Evolutionary conservation across 1,140 invertebrate species (phyloP).

Genomic region (Drosophila ohnishii): DNA sequence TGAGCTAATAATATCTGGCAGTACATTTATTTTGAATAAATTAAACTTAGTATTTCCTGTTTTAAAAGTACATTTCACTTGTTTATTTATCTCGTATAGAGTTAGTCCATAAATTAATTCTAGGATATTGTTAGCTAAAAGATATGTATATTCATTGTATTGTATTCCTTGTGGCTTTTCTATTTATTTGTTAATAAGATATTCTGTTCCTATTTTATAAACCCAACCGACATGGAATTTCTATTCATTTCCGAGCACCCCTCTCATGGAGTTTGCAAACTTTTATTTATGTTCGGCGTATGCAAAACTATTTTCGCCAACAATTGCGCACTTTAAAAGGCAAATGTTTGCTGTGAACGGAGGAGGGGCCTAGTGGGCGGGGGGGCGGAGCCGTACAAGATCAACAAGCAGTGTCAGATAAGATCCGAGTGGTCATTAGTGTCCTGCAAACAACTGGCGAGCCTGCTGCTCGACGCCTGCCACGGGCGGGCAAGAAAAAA

Average conservation of each 20-base stretch:
- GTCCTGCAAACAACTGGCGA: slow-evolving; percentile 68
- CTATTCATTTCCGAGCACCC: background rate
- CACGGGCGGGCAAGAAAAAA: slow-evolving; percentile 28
- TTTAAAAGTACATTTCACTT: background rate
- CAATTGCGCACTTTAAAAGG: slow-evolving; percentile 43
- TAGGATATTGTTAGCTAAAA: background rate
- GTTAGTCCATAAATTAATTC: background rate
- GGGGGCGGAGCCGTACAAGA: slow-evolving; percentile 15
- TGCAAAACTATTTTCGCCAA: slow-evolving; percentile 52
- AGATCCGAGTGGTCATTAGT: slow-evolving; percentile 77
- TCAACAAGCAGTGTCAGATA: slow-evolving; percentile 58
- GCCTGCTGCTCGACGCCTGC: slow-evolving; percentile 30
- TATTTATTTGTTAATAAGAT: background rate
- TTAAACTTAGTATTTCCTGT: background rate
- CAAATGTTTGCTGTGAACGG: slow-evolving; percentile 27
- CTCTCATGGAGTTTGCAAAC: slow-evolving; percentile 2
- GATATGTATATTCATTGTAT: background rate
- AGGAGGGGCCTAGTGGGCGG: background rate
- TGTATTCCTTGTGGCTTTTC: background rate
- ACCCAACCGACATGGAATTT: slow-evolving; percentile 5
- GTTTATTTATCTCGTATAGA: background rate
- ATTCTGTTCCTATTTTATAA: background rate
- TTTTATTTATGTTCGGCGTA: slow-evolving; percentile 41
- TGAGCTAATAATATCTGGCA: background rate
- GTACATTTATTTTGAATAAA: background rate